Conservation (phyloP, 1,140 invertebrate genomes). For the Scaptomyza pallida region DNA sequence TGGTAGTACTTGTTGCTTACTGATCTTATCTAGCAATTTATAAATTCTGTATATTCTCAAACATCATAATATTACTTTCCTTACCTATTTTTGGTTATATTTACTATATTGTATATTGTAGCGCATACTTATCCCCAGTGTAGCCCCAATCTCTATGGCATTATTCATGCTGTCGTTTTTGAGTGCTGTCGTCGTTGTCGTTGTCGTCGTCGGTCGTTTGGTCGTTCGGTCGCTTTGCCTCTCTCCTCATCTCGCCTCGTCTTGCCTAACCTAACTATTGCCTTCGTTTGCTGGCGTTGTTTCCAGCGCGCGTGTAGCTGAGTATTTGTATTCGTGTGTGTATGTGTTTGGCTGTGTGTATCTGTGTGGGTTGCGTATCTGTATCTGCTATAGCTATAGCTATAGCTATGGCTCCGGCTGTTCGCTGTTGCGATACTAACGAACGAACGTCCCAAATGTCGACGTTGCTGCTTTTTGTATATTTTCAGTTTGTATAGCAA, state of each 20-base stretch:
- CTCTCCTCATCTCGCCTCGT: neutral
- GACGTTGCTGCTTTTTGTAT: slow-evolving; percentile 64
- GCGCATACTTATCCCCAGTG: slow-evolving; percentile 42
- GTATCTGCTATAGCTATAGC: slow-evolving; percentile 59
- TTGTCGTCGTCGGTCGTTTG: neutral
- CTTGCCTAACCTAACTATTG: neutral
- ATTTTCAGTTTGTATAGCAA: slow-evolving; percentile 65
- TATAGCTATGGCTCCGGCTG: slow-evolving; percentile 60
- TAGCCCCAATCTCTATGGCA: slow-evolving; percentile 53
- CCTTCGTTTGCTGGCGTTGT: slow-evolving; percentile 38
- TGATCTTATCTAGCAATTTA: no score
- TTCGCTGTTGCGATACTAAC: slow-evolving; percentile 70
- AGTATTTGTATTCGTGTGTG: slow-evolving; percentile 44
- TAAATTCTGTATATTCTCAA: neutral
- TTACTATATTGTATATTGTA: slow-evolving; percentile 18
- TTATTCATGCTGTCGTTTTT: slow-evolving; percentile 60
- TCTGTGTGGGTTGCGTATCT: slow-evolving; percentile 53
- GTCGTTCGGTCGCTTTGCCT: slow-evolving; percentile 28
- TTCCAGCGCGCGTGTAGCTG: slow-evolving; percentile 77
- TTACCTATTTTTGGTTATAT: slow-evolving; percentile 17
- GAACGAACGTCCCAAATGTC: slow-evolving; percentile 77
- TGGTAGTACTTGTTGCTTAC: no score
- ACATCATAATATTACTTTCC: slow-evolving; percentile 2
- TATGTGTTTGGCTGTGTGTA: slow-evolving; percentile 23
- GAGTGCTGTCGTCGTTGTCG: slow-evolving; percentile 38